Evolutionary conservation across 2,888 invertebrate species (phyloP), one percentile per base, ranked within the genome.

Genomic region (Pterostichus niger): DNA sequence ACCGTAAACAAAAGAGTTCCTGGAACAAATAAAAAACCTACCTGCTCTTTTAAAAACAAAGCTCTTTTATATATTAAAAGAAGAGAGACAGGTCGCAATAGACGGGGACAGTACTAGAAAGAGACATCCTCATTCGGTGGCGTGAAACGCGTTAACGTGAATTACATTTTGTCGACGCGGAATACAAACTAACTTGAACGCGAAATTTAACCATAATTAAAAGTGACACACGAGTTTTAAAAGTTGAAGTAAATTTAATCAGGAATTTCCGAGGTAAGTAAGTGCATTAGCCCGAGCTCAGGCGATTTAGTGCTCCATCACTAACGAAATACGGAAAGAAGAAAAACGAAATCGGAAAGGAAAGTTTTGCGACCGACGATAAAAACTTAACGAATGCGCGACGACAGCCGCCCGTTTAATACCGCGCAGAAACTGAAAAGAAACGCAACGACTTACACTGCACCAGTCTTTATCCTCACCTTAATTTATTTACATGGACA

Each of bases 201-300:
- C 75, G 75, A 46, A 82, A 82, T 82, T 82, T 82, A 82, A 82
- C 82, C 75, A 82, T 82, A 82, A 82, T 82, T 82, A 82, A 82
- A 82, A 82, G 82, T 82, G 82, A 82, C 82, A 82, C 82, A 75
- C 82, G 75, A 82, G 82, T 82, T 82, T 82, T 82, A 82, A 82
- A 82, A 82, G 75, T 82, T 82, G 44, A 82, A 82, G 82, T 82
- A 82, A 82, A 82, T 82, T 82, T 82, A 82, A 82, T 82, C 82
- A 82, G 82, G 75, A 82, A 82, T 82, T 82, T 82, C 75, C 82
- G 82, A 82, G 82, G 75, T 82, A 82, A 71, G 80, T 80, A 80
- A 81, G 82, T 82, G 75, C 59, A 82, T 82, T 82, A 82, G 82
- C 82, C 61, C 80, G 71, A 80, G 71, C 80, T 68, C 75, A 44